These are phyloP conservation scores for Cathartes aura DNA, from an alignment of 2,113 vertebrate genomes.

Conservation along the genomic window DNA sequence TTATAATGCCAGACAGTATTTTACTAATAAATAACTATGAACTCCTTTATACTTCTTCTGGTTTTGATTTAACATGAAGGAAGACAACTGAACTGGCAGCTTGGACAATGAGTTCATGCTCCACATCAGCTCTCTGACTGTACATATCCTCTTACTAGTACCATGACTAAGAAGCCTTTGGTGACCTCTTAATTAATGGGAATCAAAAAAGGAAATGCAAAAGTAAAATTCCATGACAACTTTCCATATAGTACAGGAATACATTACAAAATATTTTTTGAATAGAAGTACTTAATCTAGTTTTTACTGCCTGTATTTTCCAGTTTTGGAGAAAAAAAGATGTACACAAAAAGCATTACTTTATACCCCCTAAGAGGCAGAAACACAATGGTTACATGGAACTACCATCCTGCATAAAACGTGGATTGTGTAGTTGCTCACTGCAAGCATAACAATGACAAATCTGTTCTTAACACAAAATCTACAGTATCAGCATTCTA, in stretches of 20 bases:
- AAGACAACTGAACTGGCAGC: not conserved
- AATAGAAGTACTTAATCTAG: not conserved
- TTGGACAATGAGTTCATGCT: not conserved
- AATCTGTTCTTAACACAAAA: constrained; percentile 13
- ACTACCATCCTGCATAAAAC: not conserved
- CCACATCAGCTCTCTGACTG: not conserved
- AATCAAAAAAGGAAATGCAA: not conserved
- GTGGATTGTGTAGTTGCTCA: not conserved
- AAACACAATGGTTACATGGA: not conserved
- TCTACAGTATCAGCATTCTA: not conserved
- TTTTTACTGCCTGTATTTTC: not conserved
- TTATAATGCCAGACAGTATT: not conserved
- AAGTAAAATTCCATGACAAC: not conserved
- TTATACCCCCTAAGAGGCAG: not conserved
- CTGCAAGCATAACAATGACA: not conserved
- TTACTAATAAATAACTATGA: not conserved
- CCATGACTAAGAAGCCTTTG: not conserved
- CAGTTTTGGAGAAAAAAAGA: not conserved
- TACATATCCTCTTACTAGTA: not conserved
- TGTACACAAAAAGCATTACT: not conserved
- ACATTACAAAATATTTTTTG: not conserved
- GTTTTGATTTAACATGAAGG: not conserved
- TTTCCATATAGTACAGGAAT: not conserved
- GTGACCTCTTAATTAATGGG: not conserved
- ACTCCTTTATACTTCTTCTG: not conserved